Conservation (phyloP, 2,113 vertebrate genomes). For the Cavia porcellus region DNA sequence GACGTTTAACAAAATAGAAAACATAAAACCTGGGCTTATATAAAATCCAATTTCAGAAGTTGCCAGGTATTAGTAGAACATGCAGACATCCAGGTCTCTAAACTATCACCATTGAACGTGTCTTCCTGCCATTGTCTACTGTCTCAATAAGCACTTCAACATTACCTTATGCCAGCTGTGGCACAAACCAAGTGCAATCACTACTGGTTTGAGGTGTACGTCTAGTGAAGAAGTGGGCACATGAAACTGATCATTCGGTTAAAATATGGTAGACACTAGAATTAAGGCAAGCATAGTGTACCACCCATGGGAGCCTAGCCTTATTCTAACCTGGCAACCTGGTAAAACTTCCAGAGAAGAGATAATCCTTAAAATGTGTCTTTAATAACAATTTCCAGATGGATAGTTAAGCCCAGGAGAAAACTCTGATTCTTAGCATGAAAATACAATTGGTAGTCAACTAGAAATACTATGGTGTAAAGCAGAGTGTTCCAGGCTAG, state of each 20-base stretch:
- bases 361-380: neutral
- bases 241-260: neutral
- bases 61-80: neutral
- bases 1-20: neutral
- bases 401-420: neutral
- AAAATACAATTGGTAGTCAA: neutral
- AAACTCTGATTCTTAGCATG: neutral
- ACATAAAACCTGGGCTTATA: constrained; percentile 28
- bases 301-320: neutral
- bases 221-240: neutral
- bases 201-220: neutral
- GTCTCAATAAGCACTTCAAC: neutral
- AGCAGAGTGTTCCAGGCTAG: neutral
- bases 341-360: neutral
- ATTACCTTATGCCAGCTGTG: neutral
- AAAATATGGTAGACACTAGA: neutral
- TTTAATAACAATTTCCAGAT: constrained; percentile 11
- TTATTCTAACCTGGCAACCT: neutral
- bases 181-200: neutral
- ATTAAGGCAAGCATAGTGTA: neutral
- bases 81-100: neutral
- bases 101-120: neutral
- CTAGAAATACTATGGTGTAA: neutral
- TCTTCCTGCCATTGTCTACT: neutral
- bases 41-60: constrained; percentile 16